phyloP scores from a whole-genome alignment of 2,113 vertebrate genomes.

The Plotosus lineatus region DNA sequence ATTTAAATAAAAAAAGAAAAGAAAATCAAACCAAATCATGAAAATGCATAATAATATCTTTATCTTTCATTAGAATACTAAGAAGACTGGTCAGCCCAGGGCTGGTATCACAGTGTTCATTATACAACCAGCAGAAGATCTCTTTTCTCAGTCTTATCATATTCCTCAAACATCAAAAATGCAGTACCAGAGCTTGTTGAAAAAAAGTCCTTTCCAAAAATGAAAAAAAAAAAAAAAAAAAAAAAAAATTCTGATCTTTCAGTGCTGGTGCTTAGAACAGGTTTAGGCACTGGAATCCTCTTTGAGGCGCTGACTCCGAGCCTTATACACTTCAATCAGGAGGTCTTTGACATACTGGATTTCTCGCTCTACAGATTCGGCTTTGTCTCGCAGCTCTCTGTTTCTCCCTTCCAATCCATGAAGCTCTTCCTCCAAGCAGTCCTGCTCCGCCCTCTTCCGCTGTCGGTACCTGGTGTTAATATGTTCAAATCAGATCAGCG shows the following conservation, averaged over 20 bases:
- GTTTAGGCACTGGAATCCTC: slow-evolving; percentile 77
- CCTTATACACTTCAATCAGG: slow-evolving; percentile 92
- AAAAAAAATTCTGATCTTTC: slow-evolving; percentile 37
- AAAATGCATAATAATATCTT: slow-evolving; percentile 45
- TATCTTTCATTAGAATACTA: slow-evolving; percentile 37
- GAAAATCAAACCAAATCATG: slow-evolving; percentile 28
- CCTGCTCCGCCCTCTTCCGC: slow-evolving; percentile 88
- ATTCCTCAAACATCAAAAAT: slow-evolving; percentile 41
- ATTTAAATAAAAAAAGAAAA: slow-evolving; percentile 30
- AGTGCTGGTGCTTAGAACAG: slow-evolving; percentile 35
- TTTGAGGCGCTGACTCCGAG: slow-evolving; percentile 85
- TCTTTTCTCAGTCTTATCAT: slow-evolving; percentile 32
- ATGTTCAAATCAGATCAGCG: slow-evolving; percentile 27
- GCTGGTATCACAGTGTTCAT: slow-evolving; percentile 55
- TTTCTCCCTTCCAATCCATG: slow-evolving; percentile 85
- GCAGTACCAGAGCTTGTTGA: slow-evolving; percentile 40
- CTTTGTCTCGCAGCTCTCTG: slow-evolving; percentile 86
- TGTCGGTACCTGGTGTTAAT: slow-evolving; percentile 80
- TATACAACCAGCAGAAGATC: slow-evolving; percentile 33
- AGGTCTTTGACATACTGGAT: slow-evolving; percentile 93
- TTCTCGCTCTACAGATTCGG: slow-evolving; percentile 88
- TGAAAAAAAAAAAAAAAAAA: slow-evolving; percentile 12
- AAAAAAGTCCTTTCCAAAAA: slow-evolving; percentile 10
- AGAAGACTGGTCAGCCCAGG: slow-evolving; percentile 41
- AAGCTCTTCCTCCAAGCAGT: slow-evolving; percentile 87